Evolutionary conservation across 2,888 invertebrate species (phyloP), one percentile per base, ranked within the genome.

Genomic region (Teleogryllus oceanicus): DNA sequence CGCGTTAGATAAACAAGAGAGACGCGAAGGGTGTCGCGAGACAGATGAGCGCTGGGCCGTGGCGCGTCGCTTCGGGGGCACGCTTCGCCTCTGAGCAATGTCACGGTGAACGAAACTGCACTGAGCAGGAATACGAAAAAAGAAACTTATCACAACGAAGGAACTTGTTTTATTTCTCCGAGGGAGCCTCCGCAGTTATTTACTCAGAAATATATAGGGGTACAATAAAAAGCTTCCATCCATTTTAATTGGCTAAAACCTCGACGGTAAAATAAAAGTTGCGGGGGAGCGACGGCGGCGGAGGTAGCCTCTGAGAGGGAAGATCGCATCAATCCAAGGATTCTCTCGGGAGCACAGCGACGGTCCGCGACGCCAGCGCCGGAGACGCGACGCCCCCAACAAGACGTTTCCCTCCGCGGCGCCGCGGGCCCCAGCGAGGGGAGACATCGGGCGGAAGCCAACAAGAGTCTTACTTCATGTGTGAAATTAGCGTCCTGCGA

Each of bases 221-320:
- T n/a, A 62, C 62, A 62, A 62, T 62, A 62, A 62, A 62, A 62
- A 62, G 62, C n/a, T 62, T 62, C 62, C n/a, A 62, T 62, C 62
- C 8, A 62, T 62, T 62, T 62, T 62, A 62, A 62, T 62, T 62
- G 62, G 62, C 16, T 62, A 62, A 62, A 62, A 62, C 62, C 62
- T 62, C 62, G n/a, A 62, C 62, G 62, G 62, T 62, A 62, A 62
- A 62, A 62, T 62, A 62, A 62, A 62, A 62, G 62, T n/a, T 37
- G 62, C n/a, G n/a, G n/a, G 62, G 62, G 62, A 62, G 62, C 62
- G 37, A 8, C 8, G 62, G 62, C 62, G 62, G 3, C 11, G 62
- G 13, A 3, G 8, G n/a, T 3, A 13, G n/a, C 4, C 62, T 62
- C n/a, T 16, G 1, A 62, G 62, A n/a, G 16, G 62, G 37, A 37